Base-by-base conservation (phyloP, 2,113 vertebrate species). In the Xyliphius kryptos region DNA sequence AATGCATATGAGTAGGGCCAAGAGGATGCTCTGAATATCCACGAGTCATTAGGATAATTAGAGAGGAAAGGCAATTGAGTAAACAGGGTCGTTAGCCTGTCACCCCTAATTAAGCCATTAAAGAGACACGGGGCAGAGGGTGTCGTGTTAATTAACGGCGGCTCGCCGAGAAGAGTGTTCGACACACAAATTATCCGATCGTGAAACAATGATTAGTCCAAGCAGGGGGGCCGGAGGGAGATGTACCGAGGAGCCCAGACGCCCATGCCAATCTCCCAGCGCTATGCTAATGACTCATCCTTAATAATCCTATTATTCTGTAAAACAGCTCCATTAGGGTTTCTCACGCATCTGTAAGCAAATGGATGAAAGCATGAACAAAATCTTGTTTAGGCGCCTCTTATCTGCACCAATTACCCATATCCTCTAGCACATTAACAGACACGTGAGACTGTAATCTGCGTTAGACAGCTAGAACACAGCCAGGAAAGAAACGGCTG, bases 101-200 rank as follows among this genome's bases (percentile, higher is more conserved):
- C 92, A 95, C 91, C 94, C 91, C 87, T 95, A 95, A 97, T 97
- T 96, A 97, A 90, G 86, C 88, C 88, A 91, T 94, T 88, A 92
- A 84, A 76, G 90, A 89, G 92, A 94, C 89, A 92, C 92, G 89
- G 90, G 89, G 88, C 48, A 82, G 87, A 88, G 88, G 73, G 84
- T 82, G 87, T 86, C 83, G 82, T 74, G 86, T 88, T 96, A 95
- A 98, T 97, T 92, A 96, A 91, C 85, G 83, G 79, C 58, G 82
- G 79, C 78, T 77, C 82, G 81, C 81, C 76, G 77, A 80, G 78
- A 79, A 77, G 82, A 71, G 83, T 73, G 73, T 79, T 77, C 79
- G 78, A 71, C 72, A 64, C 79, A 86, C 87, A 88, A 87, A 89
- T 91, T 87, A 87, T 87, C 87, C 89, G 89, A 86, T 89, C 82